These are phyloP conservation scores for Paramisgurnus dabryanus DNA, from an alignment of 2,113 vertebrate species.

Conservation along the genomic window DNA sequence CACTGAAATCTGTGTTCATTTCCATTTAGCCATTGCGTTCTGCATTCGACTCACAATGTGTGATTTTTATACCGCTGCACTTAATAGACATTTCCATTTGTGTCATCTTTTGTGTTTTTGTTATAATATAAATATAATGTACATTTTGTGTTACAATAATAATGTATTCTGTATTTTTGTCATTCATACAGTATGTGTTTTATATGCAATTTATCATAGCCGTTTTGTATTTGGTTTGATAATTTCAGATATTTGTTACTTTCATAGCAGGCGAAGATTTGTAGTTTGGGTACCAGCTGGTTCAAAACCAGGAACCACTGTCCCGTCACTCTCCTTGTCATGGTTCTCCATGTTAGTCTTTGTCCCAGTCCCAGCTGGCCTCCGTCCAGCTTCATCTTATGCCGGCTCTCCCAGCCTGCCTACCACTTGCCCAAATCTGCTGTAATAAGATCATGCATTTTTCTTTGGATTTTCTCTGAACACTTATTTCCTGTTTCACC, in stretches of 20 bases:
- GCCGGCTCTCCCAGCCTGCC: constrained; percentile 51
- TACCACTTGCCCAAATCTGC: constrained; percentile 43
- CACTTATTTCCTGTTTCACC: constrained; percentile 29
- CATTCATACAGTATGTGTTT: too few species aligned
- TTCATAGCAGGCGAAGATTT: not conserved
- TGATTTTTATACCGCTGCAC: constrained; percentile 17
- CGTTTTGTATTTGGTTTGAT: not conserved
- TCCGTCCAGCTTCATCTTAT: constrained; percentile 61
- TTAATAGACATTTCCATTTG: constrained; percentile 22
- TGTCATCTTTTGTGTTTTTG: not conserved
- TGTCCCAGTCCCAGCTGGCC: constrained; percentile 65
- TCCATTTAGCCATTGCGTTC: constrained; percentile 67
- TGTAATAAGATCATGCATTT: constrained; percentile 49
- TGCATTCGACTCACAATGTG: constrained; percentile 44
- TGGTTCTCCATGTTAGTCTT: constrained; percentile 57
- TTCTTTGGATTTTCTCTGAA: constrained; percentile 18
- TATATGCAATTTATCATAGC: not conserved
- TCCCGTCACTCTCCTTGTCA: constrained; percentile 49
- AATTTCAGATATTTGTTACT: constrained; percentile 8
- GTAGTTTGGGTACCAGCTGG: not conserved
- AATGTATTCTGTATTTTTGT: not conserved
- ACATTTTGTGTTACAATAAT: not conserved
- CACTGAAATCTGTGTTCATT: constrained; percentile 57
- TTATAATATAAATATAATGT: not conserved
- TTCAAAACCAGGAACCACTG: constrained; percentile 31